Evolutionary conservation across 2,113 vertebrate genomes (phyloP).

Genomic region (Cavia aperea): DNA sequence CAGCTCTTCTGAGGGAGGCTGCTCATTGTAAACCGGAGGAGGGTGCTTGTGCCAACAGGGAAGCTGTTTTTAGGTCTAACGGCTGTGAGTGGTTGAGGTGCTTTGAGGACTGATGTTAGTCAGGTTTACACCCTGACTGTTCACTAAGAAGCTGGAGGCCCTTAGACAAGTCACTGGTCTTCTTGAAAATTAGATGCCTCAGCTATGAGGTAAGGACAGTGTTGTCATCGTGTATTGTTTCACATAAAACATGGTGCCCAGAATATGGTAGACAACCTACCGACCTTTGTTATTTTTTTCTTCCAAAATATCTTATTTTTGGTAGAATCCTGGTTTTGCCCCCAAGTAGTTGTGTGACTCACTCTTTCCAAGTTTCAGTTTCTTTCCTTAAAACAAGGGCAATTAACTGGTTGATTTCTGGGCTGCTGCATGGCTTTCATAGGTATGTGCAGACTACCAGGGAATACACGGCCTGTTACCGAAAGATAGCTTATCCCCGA

Average conservation of each 20-base stretch:
- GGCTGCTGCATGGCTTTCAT: slow-evolving; percentile 14
- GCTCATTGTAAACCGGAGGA: background rate
- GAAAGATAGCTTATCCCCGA: background rate
- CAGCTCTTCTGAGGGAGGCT: background rate
- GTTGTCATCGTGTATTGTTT: background rate
- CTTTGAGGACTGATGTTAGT: background rate
- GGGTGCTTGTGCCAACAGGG: background rate
- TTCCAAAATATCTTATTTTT: slow-evolving; percentile 49
- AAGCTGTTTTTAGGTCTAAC: background rate
- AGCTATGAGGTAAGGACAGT: background rate
- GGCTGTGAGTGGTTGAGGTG: background rate
- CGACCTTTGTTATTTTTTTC: slow-evolving; percentile 13
- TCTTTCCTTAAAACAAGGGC: slow-evolving; percentile 35
- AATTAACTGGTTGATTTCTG: slow-evolving; percentile 27
- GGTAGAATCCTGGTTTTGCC: slow-evolving; percentile 37
- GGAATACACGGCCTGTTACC: background rate
- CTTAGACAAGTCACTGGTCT: slow-evolving; percentile 32
- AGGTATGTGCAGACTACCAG: background rate
- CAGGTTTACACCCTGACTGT: slow-evolving; percentile 2
- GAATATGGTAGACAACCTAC: background rate
- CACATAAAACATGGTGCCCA: background rate
- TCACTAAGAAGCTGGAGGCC: background rate
- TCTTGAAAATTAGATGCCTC: slow-evolving; percentile 40
- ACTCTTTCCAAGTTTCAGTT: slow-evolving; percentile 37
- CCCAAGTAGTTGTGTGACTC: slow-evolving; percentile 38